Evolutionary conservation across 2,888 invertebrate species (phyloP), one percentile per base, ranked within the genome.

Genomic region (Spodoptera littoralis): DNA sequence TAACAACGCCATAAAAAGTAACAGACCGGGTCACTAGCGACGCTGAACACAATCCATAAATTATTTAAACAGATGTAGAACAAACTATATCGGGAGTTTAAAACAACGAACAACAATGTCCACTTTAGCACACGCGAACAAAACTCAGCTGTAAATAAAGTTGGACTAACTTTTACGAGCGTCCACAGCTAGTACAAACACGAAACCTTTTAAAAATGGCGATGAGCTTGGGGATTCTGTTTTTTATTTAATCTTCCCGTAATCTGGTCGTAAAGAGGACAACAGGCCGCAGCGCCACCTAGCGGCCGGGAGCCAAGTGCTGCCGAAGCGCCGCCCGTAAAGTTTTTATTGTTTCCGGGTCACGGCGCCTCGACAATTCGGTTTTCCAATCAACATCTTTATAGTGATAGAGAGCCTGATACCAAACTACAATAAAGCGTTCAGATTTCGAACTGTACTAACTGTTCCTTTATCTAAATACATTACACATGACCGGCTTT

Each of bases 261-360:
- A 85, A 87, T 83, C 79, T 84, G 79, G 71, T 83, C 82, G 80
- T 86, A 86, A 86, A 86, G 81, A 79, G 72, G 78, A 71, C 66
- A 65, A 70, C 63, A 60, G 64, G 69, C 78, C 77, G 64, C 65
- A 77, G 59, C 61, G 77, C 69, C 78, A 75, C 76, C 73, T 70
- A 70, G 61, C 62, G 75, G 62, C 69, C 47, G 55, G 49, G 46
- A 41, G 57, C 60, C 30, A 60, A 73, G 63, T 73, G 80, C 76
- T 84, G 84, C 82, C 82, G 79, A 81, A 79, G 84, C 81, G 82
- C 77, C 77, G 84, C 76, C 85, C 87, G 85, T 91, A 91, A 91
- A 92, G 77, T 89, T 91, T 93, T 93, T 92, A 92, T 90, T 86
- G 90, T 87, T 90, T 92, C 87, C 90, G 89, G 90, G 86, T 88